phyloP scores from a whole-genome alignment of 2,113 vertebrate species.

The Larimichthys polyactis region DNA sequence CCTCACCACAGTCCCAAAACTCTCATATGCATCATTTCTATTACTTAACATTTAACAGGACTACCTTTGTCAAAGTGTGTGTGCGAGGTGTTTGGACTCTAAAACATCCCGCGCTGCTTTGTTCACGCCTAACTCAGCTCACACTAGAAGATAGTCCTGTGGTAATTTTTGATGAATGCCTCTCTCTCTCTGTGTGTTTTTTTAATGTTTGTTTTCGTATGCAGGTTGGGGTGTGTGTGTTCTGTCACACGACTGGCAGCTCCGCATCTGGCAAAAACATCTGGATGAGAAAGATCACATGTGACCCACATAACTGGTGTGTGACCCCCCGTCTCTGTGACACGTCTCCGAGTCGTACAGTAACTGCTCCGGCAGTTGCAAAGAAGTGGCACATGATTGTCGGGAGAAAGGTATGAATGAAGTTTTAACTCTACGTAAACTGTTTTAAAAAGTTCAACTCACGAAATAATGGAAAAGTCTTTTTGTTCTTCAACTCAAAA shows the following conservation, averaged over 20 bases:
- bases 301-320: conserved; percentile 72
- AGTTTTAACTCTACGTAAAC: background rate
- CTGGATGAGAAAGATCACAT: conserved; percentile 75
- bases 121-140: background rate
- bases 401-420: background rate
- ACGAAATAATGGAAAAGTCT: background rate
- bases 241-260: conserved; percentile 72
- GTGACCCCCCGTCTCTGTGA: conserved; percentile 62
- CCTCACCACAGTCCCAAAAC: conserved; percentile 62
- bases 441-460: background rate
- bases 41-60: conserved; percentile 39
- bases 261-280: conserved; percentile 78
- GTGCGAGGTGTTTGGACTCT: conserved; percentile 31
- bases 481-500: background rate
- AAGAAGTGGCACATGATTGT: background rate
- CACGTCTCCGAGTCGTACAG: background rate
- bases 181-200: conserved; percentile 31
- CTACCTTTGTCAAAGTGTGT: conserved; percentile 26
- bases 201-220: conserved; percentile 59
- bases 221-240: conserved; percentile 57
- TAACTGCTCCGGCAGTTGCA: background rate
- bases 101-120: conserved; percentile 9
- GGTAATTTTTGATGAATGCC: conserved; percentile 41
- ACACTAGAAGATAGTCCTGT: background rate
- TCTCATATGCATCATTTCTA: conserved; percentile 44